Conservation (phyloP, 2,888 invertebrate genomes). For the Pelosia muscerda region DNA sequence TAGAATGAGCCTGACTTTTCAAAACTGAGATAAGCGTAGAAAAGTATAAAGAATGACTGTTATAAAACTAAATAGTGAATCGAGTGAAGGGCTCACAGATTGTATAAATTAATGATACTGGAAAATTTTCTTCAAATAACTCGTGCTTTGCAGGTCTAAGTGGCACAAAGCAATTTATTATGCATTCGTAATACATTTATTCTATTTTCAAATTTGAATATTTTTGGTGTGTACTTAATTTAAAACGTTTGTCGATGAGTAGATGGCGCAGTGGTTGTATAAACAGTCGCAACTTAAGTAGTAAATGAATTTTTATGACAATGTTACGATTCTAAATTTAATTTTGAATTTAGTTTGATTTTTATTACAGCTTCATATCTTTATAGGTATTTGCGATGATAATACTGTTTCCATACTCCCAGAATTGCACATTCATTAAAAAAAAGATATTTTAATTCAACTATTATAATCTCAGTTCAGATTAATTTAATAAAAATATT, state of each 20-base stretch:
- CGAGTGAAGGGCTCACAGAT: constrained; percentile 33
- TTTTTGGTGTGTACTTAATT: constrained; percentile 5
- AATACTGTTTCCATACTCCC: not conserved
- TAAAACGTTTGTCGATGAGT: not conserved
- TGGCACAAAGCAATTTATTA: constrained; percentile 39
- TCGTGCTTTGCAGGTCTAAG: constrained; percentile 30
- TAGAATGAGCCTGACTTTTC: constrained; percentile 60
- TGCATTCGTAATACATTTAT: constrained; percentile 19
- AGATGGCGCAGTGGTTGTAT: not conserved
- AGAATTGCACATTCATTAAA: not conserved
- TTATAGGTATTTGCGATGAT: not conserved
- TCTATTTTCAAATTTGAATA: constrained; percentile 21
- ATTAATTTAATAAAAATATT: not conserved
- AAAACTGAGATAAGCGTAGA: constrained; percentile 56
- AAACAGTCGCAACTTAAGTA: not conserved
- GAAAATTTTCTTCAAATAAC: constrained; percentile 30
- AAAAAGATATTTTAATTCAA: not conserved
- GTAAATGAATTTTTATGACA: not conserved
- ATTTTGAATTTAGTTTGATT: not conserved
- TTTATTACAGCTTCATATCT: not conserved
- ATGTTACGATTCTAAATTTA: not conserved
- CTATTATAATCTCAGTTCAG: not conserved
- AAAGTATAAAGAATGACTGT: constrained; percentile 63
- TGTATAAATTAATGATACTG: constrained; percentile 39
- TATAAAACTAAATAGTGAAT: constrained; percentile 56